A percentile compares a stretch with the other conserved stretches of the same genome.
These are phyloP conservation scores for Egretta garzetta DNA, from an alignment of 2,113 vertebrate genomes.

Conservation along the genomic window DNA sequence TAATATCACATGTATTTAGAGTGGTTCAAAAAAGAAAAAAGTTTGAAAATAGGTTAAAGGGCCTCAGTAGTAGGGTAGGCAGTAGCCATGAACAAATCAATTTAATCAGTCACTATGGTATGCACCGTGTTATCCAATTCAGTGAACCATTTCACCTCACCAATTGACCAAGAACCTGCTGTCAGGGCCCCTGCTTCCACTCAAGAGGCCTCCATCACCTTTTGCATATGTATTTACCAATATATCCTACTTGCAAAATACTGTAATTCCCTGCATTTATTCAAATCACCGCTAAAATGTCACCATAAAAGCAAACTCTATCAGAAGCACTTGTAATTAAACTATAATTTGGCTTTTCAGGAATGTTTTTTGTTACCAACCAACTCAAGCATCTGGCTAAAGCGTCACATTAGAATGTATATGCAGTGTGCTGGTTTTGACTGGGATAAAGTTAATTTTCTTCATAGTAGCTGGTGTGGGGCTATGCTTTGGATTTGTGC, in stretches of 20 bases:
- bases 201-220: background rate
- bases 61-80: conserved; percentile 27
- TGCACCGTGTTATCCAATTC: conserved; percentile 62
- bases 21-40: background rate
- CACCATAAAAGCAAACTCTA: background rate
- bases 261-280: background rate
- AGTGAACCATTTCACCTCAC: conserved; percentile 62
- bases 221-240: background rate
- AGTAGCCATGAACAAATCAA: conserved; percentile 38
- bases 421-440: background rate
- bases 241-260: background rate
- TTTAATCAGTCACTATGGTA: conserved; percentile 70
- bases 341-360: conserved; percentile 1
- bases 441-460: too few relatives aligned
- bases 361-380: background rate
- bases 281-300: background rate
- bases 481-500: too few relatives aligned
- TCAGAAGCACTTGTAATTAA: background rate
- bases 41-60: conserved; percentile 48
- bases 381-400: background rate
- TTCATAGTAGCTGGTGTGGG: too few relatives aligned
- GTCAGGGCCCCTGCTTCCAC: conserved; percentile 38
- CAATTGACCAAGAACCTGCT: conserved; percentile 56
- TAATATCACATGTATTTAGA: background rate
- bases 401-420: conserved; percentile 32